phyloP scores from a whole-genome alignment of 2,113 vertebrate genomes.

The Heterochromis multidens region DNA sequence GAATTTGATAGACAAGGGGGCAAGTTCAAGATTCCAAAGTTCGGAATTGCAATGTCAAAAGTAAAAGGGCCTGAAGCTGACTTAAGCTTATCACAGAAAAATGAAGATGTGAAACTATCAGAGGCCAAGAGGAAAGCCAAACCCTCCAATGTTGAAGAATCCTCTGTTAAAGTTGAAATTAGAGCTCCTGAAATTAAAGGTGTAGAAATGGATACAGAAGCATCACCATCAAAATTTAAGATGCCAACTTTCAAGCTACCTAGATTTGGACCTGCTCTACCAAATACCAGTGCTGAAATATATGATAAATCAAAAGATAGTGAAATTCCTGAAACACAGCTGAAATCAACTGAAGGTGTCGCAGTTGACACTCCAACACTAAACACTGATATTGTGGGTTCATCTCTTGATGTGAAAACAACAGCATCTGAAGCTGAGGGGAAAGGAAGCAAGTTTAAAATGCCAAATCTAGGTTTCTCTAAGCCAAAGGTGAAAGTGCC shows the following conservation, averaged over 20 bases:
- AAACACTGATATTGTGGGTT: not conserved
- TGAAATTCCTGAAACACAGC: not conserved
- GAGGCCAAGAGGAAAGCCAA: not conserved
- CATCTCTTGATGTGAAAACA: constrained; percentile 1
- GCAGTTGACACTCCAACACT: not conserved
- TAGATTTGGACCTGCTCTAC: constrained; percentile 28
- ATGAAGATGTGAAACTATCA: not conserved
- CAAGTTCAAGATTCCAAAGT: constrained; percentile 41
- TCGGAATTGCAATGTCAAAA: constrained; percentile 9
- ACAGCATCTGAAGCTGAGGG: not conserved
- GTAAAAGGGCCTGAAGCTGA: not conserved
- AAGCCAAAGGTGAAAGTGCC: constrained; percentile 18
- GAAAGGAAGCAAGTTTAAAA: constrained; percentile 36
- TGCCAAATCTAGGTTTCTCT: constrained; percentile 29
- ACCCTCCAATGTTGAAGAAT: constrained; percentile 6
- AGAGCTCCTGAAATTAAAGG: not conserved
- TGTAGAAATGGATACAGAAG: not conserved
- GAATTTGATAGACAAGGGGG: not conserved
- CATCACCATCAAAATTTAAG: constrained; percentile 44
- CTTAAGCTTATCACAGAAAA: not conserved
- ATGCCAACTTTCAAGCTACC: constrained; percentile 51
- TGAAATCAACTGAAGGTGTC: not conserved
- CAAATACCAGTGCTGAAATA: not conserved
- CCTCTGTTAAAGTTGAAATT: not conserved
- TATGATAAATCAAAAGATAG: not conserved